Evolutionary conservation across 2,888 invertebrate species (phyloP).

Genomic region (Coelinius sp.): DNA sequence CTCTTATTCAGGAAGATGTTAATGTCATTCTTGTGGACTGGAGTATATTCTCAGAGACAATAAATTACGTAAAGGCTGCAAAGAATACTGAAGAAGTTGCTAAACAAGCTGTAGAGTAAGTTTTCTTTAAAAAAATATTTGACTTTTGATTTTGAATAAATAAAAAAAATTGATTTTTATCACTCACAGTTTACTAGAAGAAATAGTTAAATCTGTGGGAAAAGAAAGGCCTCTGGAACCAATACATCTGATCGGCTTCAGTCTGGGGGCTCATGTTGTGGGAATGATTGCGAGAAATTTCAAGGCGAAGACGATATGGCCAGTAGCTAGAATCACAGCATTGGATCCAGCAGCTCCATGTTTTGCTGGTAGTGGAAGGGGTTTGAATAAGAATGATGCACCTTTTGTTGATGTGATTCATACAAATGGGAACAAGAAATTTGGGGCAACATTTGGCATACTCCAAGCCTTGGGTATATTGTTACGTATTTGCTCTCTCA

Average conservation of each 20-base stretch:
- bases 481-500: not conserved
- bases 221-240: conserved; percentile 49
- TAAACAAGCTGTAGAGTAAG: conserved; percentile 72
- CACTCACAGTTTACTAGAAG: not conserved
- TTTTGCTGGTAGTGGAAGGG: conserved; percentile 71
- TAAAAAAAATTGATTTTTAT: not conserved
- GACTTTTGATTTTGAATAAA: not conserved
- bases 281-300: conserved; percentile 74
- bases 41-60: conserved; percentile 76
- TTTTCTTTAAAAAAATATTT: not conserved
- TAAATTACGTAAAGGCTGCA: conserved; percentile 77
- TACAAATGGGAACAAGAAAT: conserved; percentile 74
- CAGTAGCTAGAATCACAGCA: conserved; percentile 69
- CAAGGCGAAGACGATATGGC: conserved; percentile 62
- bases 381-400: conserved; percentile 74
- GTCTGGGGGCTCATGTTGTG: conserved; percentile 77
- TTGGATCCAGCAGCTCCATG: conserved; percentile 79
- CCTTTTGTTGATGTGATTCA: conserved; percentile 77
- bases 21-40: conserved; percentile 78
- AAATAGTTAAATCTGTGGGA: not conserved
- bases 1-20: conserved; percentile 74
- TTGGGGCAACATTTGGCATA: conserved; percentile 74
- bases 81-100: conserved; percentile 75
- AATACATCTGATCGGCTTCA: conserved; percentile 76
- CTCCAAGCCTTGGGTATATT: conserved; percentile 58